Evolutionary conservation across 2,888 invertebrate genomes (phyloP).

Genomic region (Andrena haemorrhoa): DNA sequence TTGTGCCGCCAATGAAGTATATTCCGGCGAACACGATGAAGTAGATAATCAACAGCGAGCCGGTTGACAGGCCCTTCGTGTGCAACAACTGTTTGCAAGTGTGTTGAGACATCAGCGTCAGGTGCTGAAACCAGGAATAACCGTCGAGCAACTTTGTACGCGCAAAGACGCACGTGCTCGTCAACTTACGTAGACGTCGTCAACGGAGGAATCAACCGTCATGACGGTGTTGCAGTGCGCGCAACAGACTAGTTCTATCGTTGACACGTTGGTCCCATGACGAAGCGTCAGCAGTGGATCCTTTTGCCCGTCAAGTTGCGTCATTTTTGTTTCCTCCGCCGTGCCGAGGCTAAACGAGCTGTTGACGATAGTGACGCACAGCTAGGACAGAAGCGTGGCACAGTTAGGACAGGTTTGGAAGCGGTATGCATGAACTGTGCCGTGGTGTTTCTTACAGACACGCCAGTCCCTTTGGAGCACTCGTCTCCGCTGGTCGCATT

Average conservation of each 20-base stretch:
- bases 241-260: conserved; percentile 84
- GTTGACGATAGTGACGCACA: conserved; percentile 61
- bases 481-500: background rate
- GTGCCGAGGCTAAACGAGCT: conserved; percentile 67
- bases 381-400: conserved; percentile 51
- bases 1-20: conserved; percentile 89
- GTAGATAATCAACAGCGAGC: conserved; percentile 88
- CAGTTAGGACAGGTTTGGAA: background rate
- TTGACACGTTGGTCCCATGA: conserved; percentile 79
- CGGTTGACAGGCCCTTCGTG: conserved; percentile 86
- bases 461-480: conserved; percentile 56
- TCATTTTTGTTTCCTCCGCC: conserved; percentile 66
- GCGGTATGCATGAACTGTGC: background rate
- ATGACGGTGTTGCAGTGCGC: conserved; percentile 78
- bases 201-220: conserved; percentile 34
- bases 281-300: conserved; percentile 44
- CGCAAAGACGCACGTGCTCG: background rate
- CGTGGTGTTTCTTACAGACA: conserved; percentile 69
- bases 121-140: conserved; percentile 58
- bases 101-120: conserved; percentile 37
- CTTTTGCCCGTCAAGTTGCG: background rate
- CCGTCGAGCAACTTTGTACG: background rate
- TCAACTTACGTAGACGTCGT: conserved; percentile 34
- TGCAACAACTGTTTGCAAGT: conserved; percentile 27
- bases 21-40: conserved; percentile 87